Conservation (phyloP, 2,113 vertebrate species). For the Pangasianodon gigas region DNA sequence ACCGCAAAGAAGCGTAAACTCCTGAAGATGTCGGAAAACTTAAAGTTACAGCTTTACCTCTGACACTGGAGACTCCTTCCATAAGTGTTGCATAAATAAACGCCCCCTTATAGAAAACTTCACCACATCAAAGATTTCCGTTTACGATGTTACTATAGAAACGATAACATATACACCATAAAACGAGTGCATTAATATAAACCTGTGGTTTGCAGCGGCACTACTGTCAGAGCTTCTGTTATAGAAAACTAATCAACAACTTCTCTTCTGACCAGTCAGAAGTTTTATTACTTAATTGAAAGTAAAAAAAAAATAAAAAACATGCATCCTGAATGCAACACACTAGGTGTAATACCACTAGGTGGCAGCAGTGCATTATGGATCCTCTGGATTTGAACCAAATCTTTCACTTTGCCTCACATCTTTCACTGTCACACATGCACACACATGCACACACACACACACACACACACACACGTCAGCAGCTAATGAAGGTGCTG, state of each 20-base stretch:
- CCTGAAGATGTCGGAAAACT: too few species aligned
- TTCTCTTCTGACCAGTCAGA: background rate
- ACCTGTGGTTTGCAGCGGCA: background rate
- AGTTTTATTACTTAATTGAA: background rate
- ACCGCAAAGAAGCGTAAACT: too few species aligned
- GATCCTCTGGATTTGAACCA: conserved; percentile 5
- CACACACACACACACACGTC: conserved; percentile 55
- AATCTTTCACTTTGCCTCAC: conserved; percentile 20
- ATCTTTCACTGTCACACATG: conserved; percentile 34
- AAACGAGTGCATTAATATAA: background rate
- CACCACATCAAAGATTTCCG: background rate
- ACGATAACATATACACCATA: background rate
- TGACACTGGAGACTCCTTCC: too few species aligned
- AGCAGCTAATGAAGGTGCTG: conserved; percentile 74
- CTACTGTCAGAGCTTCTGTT: background rate
- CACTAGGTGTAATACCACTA: conserved; percentile 43
- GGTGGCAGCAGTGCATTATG: conserved; percentile 65
- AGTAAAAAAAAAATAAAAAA: background rate
- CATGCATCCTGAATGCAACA: background rate
- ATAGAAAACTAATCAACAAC: background rate
- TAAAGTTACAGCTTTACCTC: too few species aligned
- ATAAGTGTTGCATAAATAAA: too few species aligned
- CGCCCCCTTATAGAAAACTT: too few species aligned
- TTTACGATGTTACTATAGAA: background rate
- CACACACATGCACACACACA: conserved; percentile 56